Evolutionary conservation across 2,797 vertebrate species (phyloP), one percentile per base, ranked within the genome.

Genomic region (Jordanella pulchra): DNA sequence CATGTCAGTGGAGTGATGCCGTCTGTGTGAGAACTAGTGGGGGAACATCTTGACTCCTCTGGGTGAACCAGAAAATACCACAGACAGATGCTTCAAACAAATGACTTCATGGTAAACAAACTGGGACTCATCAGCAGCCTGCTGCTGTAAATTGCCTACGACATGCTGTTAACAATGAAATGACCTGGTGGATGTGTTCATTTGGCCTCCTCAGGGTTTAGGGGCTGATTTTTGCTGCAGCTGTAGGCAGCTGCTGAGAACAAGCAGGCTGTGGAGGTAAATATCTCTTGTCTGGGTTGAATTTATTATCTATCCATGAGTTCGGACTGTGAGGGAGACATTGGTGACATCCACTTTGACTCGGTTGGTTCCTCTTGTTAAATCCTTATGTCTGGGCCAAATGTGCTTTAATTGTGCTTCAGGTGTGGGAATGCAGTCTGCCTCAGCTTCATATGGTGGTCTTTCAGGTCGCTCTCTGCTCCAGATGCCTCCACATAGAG

Each of bases 131-230:
- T 79, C 61, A 65, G 69, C 86, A 85, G 82, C 72, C 80, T 68
- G 45, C 74, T 35, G 13, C 78, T 76, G 80, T 91, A 92, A 91
- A 93, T 85, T 84, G 87, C 86, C 86, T 91, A 82, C 89, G 83
- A 90, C 84, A 56, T 80, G 72, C 79, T 86, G 84, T 87, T 80
- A 79, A 79, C 63, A 71, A 32, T 73, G 87, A 81, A 76, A 78
- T 13, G 68, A 67, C 83, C 72, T 47, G 44, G 1, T 56, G 73
- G 25, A 39, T 71, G 70, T 76, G 68, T 85, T 83, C 81, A 85
- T 47, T 78, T 23, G 65, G 64, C 68, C 67, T 65, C 71, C 51
- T 66, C 55, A 7, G 13, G 27, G 72, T 71, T 76, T 27, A 39
- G 42, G 12, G 21, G 7, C 35, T 5, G 35, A 6, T 39, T 39